Conservation (phyloP, 1,140 invertebrate genomes). For the Apis mellifera region Amel_HAv3.1 CM009938.2:6740501-6741000, state of each 20-base stretch:
- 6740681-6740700: background rate
- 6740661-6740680: background rate
- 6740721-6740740: background rate
- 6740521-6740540: background rate
- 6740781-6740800: constrained; percentile 22
- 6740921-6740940: constrained; percentile 18
- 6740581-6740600: background rate
- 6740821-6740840: constrained; percentile 5
- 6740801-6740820: constrained; percentile 21
- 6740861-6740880: constrained; percentile 19
- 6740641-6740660: background rate
- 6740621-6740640: background rate
- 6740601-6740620: background rate
- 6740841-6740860: constrained; percentile 1
- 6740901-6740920: constrained; percentile 14
- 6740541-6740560: background rate
- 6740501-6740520: too few relatives aligned
- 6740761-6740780: background rate
- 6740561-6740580: background rate
- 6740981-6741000: constrained; percentile 52
- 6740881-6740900: background rate
- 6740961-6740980: constrained; percentile 33
- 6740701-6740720: background rate
- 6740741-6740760: constrained; percentile 25
- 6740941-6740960: background rate